Evolutionary conservation across 2,888 invertebrate species (phyloP), one percentile per base, ranked within the genome.

Genomic region (Gymnoscelis rufifasciata): DNA sequence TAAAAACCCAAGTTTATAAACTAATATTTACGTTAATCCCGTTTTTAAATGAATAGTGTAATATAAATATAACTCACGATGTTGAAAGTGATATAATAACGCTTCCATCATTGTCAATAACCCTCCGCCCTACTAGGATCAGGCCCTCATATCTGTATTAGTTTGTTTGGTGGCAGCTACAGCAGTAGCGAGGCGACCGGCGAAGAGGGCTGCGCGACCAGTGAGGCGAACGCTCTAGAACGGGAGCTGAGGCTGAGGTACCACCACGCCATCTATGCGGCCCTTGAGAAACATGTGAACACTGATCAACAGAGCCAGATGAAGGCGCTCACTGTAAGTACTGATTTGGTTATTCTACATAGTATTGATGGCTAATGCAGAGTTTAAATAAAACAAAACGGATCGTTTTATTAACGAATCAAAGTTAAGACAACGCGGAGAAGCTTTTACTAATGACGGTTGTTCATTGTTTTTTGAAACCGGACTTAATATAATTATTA

Each of bases 221-320:
- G 23, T 64, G 69, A 54, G 50, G 69, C 47, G 57, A 70, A 38
- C 40, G 54, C 62, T 70, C 72, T 67, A 68, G 71, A 83, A 88
- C 71, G 83, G 75, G 74, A 90, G 84, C 64, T 97, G 52, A 91
- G 94, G 38, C 93, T 95, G 71, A 94, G 95, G 68, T 96, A 95
- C 78, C 94, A 95, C 74, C 95, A 96, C 63, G 89, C 91, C 56
- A 92, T 95, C 56, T 95, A 92, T 72, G 81, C 90, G 7, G 91
- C 92, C 23, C 91, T 95, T 0, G 97, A 97, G 63, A 96, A 96
- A 80, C 91, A 93, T 36, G 91, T 97, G 84, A 91, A 91, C 57
- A 83, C 89, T 41, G 94, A 96, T 14, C 96, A 97, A 71, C 89
- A 92, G 29, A 92, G 91, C 60, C 96, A 97, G 82, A 89, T 95